phyloP scores from a whole-genome alignment of 2,113 vertebrate species.

The Lasiurus cinereus region DNA sequence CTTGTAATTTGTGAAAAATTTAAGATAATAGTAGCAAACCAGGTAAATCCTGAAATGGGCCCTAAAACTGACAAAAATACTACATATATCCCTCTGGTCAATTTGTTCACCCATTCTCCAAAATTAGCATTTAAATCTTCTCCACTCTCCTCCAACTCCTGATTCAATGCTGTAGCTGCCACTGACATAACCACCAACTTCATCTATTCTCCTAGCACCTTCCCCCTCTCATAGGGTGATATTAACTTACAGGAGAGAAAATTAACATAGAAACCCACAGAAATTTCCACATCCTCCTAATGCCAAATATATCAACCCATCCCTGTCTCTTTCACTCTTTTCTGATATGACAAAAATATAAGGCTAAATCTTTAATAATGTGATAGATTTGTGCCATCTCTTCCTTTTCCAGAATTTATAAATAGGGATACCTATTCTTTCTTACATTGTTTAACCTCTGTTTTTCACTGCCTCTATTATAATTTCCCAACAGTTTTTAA shows the following conservation, averaged over 20 bases:
- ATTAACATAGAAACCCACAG: background rate
- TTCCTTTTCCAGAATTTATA: slow-evolving; percentile 1
- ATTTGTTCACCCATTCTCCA: background rate
- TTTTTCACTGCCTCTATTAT: background rate
- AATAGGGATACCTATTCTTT: background rate
- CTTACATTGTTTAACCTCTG: background rate
- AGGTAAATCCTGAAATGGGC: background rate
- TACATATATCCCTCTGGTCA: background rate
- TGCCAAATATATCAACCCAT: background rate
- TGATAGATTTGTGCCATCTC: background rate
- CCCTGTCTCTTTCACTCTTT: background rate
- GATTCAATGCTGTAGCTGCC: background rate
- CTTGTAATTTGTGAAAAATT: background rate
- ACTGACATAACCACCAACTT: background rate
- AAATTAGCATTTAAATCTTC: background rate
- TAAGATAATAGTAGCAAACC: background rate
- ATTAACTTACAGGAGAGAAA: background rate
- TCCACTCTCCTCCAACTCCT: background rate
- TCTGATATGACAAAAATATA: background rate
- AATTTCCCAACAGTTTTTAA: slow-evolving; percentile 27
- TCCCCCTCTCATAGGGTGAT: background rate
- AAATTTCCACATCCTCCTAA: background rate
- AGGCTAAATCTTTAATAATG: background rate
- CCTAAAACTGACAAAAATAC: slow-evolving; percentile 31
- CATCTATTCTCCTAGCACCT: background rate